Evolutionary conservation across 2,888 invertebrate species (phyloP), one percentile per base, ranked within the genome.

Genomic region (Liopterus haemorrhoidalis): DNA sequence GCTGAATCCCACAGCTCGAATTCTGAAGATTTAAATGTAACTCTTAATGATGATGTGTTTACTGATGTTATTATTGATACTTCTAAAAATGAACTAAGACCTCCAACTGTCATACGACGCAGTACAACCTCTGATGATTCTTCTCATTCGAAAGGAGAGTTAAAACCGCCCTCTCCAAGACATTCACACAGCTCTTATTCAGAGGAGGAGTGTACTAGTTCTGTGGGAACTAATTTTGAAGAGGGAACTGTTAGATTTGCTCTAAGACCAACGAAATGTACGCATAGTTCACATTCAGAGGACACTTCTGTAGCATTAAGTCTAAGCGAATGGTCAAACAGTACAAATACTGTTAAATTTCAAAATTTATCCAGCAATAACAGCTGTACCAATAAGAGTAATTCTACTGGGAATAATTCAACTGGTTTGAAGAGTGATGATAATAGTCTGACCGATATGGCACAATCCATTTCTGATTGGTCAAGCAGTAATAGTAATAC

Each of bases 301-400:
- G 89, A 89, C 58, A 89, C 89, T 0, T 89, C 89, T 0, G 82
- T 88, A 62, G 88, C 88, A 12, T 69, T 89, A 20, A 88, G 88
- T 59, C 81, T 87, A 58, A 88, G 88, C 2, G 89, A 90, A 59
- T 89, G 88, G 87, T 88, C 88, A 0, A 88, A 87, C 24, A 88
- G 87, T 39, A 88, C 87, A 0, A 88, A 85, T 54, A 88, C 88
- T 0, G 88, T 88, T 1, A 78, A 87, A 61, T 88, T 83, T 57
- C 83, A 81, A 32, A 84, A 83, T 68, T 71, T 83, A 20, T 83
- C 83, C 0, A 82, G 82, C 19, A 79, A 79, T 6, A 79, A 79
- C 59, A 79, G 79, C 46, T 50, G 53, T 19, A 70, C 70, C 44
- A 64, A 67, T 16, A 72, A 70, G 61, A 72, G 74, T 56, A 73